Conservation (phyloP, 2,888 invertebrate species). For the Pachymerium ferrugineum region DNA sequence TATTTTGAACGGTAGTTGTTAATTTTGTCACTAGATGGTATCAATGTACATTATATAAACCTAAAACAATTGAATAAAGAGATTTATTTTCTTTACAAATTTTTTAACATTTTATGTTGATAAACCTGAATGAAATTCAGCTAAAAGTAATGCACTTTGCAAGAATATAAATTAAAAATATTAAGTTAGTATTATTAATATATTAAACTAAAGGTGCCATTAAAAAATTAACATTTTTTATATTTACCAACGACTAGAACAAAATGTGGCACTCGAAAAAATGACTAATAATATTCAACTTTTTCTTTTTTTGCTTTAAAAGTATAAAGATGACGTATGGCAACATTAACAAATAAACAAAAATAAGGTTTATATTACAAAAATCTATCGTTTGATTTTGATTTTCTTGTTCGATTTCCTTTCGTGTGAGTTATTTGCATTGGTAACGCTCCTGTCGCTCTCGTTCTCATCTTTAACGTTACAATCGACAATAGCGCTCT, state of each 20-base stretch:
- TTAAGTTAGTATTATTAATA: too few relatives aligned
- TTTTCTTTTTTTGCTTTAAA: too few relatives aligned
- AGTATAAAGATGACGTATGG: background rate
- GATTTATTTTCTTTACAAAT: background rate
- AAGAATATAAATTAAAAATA: too few relatives aligned
- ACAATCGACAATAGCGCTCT: constrained; percentile 1
- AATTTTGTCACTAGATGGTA: too few relatives aligned
- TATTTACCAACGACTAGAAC: too few relatives aligned
- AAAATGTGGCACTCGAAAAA: too few relatives aligned
- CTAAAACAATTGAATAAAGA: background rate
- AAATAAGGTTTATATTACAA: background rate
- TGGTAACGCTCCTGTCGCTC: background rate
- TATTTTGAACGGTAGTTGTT: too few relatives aligned
- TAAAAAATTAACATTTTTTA: too few relatives aligned
- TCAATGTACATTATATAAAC: background rate
- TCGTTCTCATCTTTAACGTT: background rate
- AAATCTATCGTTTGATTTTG: constrained; percentile 31
- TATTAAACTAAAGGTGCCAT: too few relatives aligned
- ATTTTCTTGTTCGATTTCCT: constrained; percentile 17
- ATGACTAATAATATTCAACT: too few relatives aligned
- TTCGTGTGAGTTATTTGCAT: background rate
- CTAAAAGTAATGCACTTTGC: background rate
- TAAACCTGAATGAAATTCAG: background rate
- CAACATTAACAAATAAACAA: background rate
- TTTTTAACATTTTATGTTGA: background rate